Conservation (phyloP, 2,797 vertebrate genomes). For the Menidia menidia region DNA sequence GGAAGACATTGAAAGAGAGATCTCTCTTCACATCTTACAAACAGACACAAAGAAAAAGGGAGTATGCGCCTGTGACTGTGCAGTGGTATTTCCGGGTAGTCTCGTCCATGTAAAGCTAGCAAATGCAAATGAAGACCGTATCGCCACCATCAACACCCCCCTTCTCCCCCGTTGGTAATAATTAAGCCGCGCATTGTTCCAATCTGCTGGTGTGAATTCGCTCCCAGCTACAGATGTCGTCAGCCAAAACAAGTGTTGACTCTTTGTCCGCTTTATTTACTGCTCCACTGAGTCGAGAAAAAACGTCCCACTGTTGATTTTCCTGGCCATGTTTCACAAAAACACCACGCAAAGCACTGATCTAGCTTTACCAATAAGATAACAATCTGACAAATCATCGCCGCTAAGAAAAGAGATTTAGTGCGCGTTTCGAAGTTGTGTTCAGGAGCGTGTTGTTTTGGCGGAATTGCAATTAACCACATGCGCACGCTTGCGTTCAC, state of each 20-base stretch:
- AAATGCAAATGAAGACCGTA: conserved; percentile 63
- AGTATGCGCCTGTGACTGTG: conserved; percentile 25
- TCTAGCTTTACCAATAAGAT: conserved; percentile 15
- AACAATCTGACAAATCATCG: conserved; percentile 25
- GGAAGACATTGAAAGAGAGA: background rate
- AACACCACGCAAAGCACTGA: conserved; percentile 44
- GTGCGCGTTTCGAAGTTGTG: conserved; percentile 3
- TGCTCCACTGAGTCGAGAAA: conserved; percentile 15
- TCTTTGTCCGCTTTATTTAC: conserved; percentile 3
- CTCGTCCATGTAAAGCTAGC: conserved; percentile 39
- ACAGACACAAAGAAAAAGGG: background rate
- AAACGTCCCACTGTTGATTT: conserved; percentile 5
- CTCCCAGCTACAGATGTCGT: background rate
- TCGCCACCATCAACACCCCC: background rate
- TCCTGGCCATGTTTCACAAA: conserved; percentile 15
- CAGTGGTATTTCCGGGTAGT: conserved; percentile 55
- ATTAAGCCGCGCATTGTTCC: conserved; percentile 6
- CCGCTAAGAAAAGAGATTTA: conserved; percentile 14
- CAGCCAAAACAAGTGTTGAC: background rate
- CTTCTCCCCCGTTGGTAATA: conserved; percentile 1
- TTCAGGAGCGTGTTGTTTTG: conserved; percentile 4
- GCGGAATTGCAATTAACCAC: background rate
- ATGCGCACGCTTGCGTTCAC: background rate
- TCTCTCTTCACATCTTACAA: background rate
- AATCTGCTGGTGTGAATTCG: background rate